Base-by-base conservation (phyloP, 2,888 invertebrate species). In the Nineta flava region DNA sequence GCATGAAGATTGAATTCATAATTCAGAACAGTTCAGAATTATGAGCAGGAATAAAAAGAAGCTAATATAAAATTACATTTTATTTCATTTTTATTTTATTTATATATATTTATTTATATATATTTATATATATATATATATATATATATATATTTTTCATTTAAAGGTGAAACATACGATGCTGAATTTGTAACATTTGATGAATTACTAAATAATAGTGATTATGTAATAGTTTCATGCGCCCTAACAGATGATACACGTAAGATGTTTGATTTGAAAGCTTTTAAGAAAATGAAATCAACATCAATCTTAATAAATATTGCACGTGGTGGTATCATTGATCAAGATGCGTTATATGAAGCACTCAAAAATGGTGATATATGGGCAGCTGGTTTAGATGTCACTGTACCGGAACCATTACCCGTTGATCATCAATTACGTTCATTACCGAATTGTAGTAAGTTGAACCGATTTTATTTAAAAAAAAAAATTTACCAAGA, bases 321-420 rank as follows among this genome's bases (percentile, higher is more conserved):
- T 47, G 78, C 78, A 26, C 69, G 81, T 57, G 81, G 81, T 66
- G 81, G 78, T 67, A 65, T 81, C 6, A 69, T 83, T 1, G 79
- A 88, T 54, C 88, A 88, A 59, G 77, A 83, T 3, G 87, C 82
- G 50, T 65, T 93, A 16, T 76, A 81, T 51, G 73, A 74, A 44
- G 88, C 88, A 0, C 65, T 92, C 44, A 77, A 77, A 57, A 72
- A 69, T 46, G 76, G 78, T 3, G 69, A 74, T 55, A 90, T 92
- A 51, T 79, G 78, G 59, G 81, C 82, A 0, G 92, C 91, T 1
- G 92, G 88, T 0, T 68, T 93, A 1, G 92, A 93, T 62, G 92
- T 92, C 4, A 83, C 82, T 53, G 76, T 78, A 3, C 90, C 91
- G 0, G 92, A 92, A 61, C 92, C 92, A 0, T 62, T 93, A 47